These are phyloP conservation scores for Drosophila fungiperda DNA, from an alignment of 2,888 invertebrate species.

Conservation along the genomic window DNA sequence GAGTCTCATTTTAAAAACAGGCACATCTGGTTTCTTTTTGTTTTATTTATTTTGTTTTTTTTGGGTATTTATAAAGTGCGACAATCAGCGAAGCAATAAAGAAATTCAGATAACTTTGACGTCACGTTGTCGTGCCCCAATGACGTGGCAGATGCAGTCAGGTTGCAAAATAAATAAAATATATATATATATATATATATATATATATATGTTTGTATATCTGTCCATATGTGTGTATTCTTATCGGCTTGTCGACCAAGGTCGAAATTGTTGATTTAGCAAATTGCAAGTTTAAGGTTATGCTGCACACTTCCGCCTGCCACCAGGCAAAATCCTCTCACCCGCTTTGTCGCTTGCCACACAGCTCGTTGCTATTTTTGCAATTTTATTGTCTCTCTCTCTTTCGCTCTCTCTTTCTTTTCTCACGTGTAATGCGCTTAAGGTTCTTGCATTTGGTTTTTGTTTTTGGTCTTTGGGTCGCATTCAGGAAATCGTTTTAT, in stretches of 20 bases:
- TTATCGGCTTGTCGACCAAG: conserved; percentile 40
- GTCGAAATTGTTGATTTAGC: conserved; percentile 50
- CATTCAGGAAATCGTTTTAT: conserved; percentile 70
- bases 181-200: not conserved
- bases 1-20: conserved; percentile 17
- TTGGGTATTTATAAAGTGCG: conserved; percentile 29
- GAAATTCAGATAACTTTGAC: conserved; percentile 25
- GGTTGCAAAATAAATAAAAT: not conserved
- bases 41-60: not conserved
- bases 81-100: conserved; percentile 28
- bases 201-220: not conserved
- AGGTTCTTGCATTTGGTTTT: conserved; percentile 21
- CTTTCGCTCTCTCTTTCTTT: not conserved
- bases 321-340: not conserved
- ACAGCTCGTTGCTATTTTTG: conserved; percentile 52
- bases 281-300: conserved; percentile 58
- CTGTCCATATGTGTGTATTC: conserved; percentile 5
- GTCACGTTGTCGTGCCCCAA: conserved; percentile 26
- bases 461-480: conserved; percentile 5
- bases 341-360: not conserved
- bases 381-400: conserved; percentile 3
- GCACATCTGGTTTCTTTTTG: conserved; percentile 37
- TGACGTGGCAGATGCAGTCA: conserved; percentile 32
- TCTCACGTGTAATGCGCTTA: conserved; percentile 62
- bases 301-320: conserved; percentile 43